Base-by-base conservation (phyloP, 2,113 vertebrate species). In the Benitochromis conjunctus region DNA sequence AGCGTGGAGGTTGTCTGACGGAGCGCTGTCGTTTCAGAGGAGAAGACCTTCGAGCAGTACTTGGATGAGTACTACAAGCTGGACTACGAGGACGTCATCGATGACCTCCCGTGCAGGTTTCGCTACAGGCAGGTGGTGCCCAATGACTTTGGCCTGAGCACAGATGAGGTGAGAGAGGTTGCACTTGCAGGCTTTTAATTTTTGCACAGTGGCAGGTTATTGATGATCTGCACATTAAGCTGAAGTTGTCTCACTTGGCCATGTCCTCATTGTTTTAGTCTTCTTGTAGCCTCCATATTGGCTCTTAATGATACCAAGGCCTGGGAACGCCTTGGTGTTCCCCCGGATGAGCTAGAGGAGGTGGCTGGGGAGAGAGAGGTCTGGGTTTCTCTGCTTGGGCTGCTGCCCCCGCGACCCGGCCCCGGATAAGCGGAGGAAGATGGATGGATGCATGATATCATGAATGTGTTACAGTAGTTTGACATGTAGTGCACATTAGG, bases 1-100 rank as follows among this genome's bases (percentile, higher is more conserved):
- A 24, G 48, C 0, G 5, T 26, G 4, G 36, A 21, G 6, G 4
- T 21, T 55, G 1, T 31, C 51, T 83, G 8, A 84, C 1, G 36
- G 24, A 1, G 7, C 6, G 8, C 19, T 71, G 21, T 53, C 9
- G 0, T 92, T 93, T 78, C 90, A 98, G 98, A 95, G 91, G 95
- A 97, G 84, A 97, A 95, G 83, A 96, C 93, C 4, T 98, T 98
- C 0, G 97, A 97, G 92, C 96, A 97, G 88, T 98, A 98, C 89
- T 79, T 98, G 87, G 97, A 98, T 0, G 97, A 98, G 62, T 98
- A 97, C 86, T 98, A 98, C 84, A 95, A 88, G 46, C 91, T 99
- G 89, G 97, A 99, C 94, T 99, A 97, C 0, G 97, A 98, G 92
- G 98, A 98, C 92, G 91, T 98, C 81, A 95, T 99, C 0, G 97